These are phyloP conservation scores for Yasuhikotakia modesta DNA, from an alignment of 2,797 vertebrate genomes.

Conservation along the genomic window DNA sequence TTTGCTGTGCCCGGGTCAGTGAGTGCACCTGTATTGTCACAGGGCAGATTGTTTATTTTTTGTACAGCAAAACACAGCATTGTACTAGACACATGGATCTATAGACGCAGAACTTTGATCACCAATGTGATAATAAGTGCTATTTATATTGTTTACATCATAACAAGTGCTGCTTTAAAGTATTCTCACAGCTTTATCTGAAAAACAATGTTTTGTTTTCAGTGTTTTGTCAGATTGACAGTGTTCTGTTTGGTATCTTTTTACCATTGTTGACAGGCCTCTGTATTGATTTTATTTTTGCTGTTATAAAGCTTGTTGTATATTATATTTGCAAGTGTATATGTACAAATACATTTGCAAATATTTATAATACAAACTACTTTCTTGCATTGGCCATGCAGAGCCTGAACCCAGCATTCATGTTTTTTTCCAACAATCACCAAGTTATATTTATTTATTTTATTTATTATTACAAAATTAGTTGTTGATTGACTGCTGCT, in stretches of 20 bases:
- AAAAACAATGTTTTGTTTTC: background rate
- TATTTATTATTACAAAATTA: too few relatives aligned
- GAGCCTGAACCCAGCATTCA: background rate
- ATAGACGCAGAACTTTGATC: conserved; percentile 48
- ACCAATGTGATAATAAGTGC: conserved; percentile 42
- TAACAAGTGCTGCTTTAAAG: conserved; percentile 34
- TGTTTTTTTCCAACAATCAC: conserved; percentile 6
- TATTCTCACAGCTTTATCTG: background rate
- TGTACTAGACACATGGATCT: conserved; percentile 45
- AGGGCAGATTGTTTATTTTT: conserved; percentile 58
- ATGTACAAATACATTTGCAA: background rate
- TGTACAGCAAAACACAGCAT: conserved; percentile 48
- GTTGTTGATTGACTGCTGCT: background rate
- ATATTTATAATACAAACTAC: background rate
- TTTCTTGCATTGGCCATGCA: background rate
- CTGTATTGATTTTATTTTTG: background rate
- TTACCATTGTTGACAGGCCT: conserved; percentile 2
- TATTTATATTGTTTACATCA: conserved; percentile 49
- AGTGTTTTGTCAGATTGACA: background rate
- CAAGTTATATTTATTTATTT: too few relatives aligned
- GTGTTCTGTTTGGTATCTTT: background rate
- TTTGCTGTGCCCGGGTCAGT: conserved; percentile 52
- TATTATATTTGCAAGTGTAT: too few relatives aligned
- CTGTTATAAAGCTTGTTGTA: background rate
- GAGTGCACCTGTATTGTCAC: conserved; percentile 54